phyloP scores from a whole-genome alignment of 1,140 invertebrate genomes.

The Anastrepha ludens region DNA sequence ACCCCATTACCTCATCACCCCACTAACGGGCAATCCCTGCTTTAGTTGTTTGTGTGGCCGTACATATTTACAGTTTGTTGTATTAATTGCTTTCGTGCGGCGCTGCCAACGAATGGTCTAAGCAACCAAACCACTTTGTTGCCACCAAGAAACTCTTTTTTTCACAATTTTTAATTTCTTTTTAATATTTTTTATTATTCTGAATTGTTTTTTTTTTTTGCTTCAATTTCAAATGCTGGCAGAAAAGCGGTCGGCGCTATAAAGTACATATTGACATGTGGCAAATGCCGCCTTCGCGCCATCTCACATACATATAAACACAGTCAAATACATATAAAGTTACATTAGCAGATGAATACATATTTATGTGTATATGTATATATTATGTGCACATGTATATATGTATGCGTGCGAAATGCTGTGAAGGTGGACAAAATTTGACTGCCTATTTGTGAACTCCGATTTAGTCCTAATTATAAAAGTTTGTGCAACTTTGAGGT shows the following conservation, averaged over 20 bases:
- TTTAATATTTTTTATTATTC: conserved; percentile 21
- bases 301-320: not conserved
- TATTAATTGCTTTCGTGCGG: conserved; percentile 28
- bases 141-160: not conserved
- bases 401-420: no score
- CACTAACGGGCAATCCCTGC: not conserved
- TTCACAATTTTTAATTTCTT: conserved; percentile 12
- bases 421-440: no score
- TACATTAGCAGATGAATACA: not conserved
- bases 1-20: not conserved
- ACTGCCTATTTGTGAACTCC: no score
- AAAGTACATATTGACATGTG: not conserved
- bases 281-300: not conserved
- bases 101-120: not conserved
- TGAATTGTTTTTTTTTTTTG: not conserved
- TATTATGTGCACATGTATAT: not conserved
- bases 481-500: no score
- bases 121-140: conserved; percentile 36
- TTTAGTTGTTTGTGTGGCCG: conserved; percentile 40
- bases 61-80: conserved; percentile 32
- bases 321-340: no score
- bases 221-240: conserved; percentile 12
- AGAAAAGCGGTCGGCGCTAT: conserved; percentile 12
- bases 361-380: not conserved
- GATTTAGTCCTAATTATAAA: no score